Evolutionary conservation across 2,888 invertebrate species (phyloP).

Genomic region (Reticulitermes lucifugus): DNA sequence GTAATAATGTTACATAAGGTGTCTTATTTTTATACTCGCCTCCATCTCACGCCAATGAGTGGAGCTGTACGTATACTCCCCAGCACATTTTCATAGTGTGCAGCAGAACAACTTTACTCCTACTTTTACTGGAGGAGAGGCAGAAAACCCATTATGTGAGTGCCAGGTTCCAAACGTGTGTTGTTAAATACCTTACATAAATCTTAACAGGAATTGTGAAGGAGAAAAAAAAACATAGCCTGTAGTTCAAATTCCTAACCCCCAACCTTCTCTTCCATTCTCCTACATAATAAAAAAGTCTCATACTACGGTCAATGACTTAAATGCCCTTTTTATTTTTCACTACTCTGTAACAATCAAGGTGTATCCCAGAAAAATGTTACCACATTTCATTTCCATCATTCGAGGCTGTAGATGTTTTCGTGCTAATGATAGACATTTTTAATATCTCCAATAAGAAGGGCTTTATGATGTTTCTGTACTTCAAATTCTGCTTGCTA

Average conservation of each 20-base stretch:
- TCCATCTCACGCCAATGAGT: too few relatives aligned
- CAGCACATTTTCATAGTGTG: too few relatives aligned
- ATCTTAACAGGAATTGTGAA: not conserved
- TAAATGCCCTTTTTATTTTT: not conserved
- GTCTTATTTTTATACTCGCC: too few relatives aligned
- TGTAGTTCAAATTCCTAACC: too few relatives aligned
- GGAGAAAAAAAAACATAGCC: not conserved
- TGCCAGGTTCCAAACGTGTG: slow-evolving; percentile 8
- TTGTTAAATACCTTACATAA: not conserved
- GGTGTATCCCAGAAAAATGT: not conserved
- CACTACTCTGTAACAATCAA: not conserved
- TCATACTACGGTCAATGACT: not conserved
- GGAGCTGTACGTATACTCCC: too few relatives aligned
- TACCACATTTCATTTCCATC: not conserved
- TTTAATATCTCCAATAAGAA: too few relatives aligned
- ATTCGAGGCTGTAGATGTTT: too few relatives aligned
- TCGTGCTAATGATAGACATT: too few relatives aligned
- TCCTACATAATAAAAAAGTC: not conserved
- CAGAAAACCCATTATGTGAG: not conserved
- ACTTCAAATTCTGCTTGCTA: too few relatives aligned
- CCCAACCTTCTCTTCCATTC: not conserved
- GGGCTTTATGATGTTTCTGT: too few relatives aligned
- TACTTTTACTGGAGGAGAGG: not conserved
- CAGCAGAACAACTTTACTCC: too few relatives aligned
- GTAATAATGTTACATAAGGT: too few relatives aligned